Percentiles rank a stretch among this genome's conserved stretches.
phyloP scores from a whole-genome alignment of 2,888 invertebrate genomes.

The Listrodromus nycthemerus region DNA sequence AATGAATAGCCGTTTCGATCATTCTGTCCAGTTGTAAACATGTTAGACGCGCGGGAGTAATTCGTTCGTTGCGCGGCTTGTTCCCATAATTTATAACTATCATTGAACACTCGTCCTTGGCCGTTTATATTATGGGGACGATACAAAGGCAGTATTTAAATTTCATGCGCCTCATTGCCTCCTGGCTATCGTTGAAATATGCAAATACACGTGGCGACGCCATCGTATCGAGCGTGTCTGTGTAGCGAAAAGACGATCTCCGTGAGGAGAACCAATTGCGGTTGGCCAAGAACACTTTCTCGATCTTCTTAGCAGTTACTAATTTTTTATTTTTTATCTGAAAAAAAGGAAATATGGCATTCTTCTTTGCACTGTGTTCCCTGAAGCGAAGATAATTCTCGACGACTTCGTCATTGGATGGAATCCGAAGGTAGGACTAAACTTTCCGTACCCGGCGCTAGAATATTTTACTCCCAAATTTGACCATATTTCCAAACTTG shows the following conservation, averaged over 20 bases:
- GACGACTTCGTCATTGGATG: background rate
- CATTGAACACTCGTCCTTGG: conserved; percentile 30
- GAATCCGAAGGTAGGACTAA: background rate
- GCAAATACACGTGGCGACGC: conserved; percentile 62
- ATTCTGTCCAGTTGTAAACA: conserved; percentile 3
- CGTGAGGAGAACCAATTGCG: conserved; percentile 39
- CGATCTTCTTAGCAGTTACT: background rate
- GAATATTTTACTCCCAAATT: background rate
- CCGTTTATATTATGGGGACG: conserved; percentile 39
- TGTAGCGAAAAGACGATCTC: conserved; percentile 16
- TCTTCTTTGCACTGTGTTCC: background rate
- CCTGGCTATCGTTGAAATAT: conserved; percentile 69
- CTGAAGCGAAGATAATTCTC: background rate
- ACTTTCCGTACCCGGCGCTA: background rate
- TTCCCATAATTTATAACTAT: conserved; percentile 49
- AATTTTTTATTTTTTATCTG: background rate
- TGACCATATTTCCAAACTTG: background rate
- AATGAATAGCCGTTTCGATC: conserved; percentile 6
- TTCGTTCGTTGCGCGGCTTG: conserved; percentile 15
- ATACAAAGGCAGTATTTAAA: conserved; percentile 50
- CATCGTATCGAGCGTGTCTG: conserved; percentile 30
- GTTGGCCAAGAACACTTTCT: conserved; percentile 33
- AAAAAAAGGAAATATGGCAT: background rate
- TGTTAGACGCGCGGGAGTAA: conserved; percentile 30
- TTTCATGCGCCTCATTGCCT: conserved; percentile 35